These are phyloP conservation scores for Ceratoteleas bidentatus DNA, from an alignment of 1,140 invertebrate genomes.

Conservation along the genomic window DNA sequence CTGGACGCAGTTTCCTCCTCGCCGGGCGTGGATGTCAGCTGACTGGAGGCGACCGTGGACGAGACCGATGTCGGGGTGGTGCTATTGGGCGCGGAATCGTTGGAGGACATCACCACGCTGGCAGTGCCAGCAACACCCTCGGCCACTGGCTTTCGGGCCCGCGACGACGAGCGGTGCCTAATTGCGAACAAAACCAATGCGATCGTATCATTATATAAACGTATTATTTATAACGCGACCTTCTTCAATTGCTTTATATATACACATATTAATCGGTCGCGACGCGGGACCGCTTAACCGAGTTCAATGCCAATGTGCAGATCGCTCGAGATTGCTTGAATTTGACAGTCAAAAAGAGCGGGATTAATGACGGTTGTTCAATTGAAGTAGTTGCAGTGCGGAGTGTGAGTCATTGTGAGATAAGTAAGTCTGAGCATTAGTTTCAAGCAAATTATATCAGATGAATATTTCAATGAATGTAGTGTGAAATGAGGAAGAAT, in stretches of 20 bases:
- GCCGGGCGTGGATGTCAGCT: constrained; percentile 70
- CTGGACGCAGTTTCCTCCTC: constrained; percentile 75
- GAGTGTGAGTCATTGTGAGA: too few relatives aligned
- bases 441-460: too few relatives aligned
- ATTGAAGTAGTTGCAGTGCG: too few relatives aligned
- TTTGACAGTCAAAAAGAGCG: too few relatives aligned
- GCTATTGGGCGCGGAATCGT: constrained; percentile 74
- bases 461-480: too few relatives aligned
- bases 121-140: constrained; percentile 73
- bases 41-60: constrained; percentile 70
- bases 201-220: constrained; percentile 44
- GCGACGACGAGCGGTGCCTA: constrained; percentile 84
- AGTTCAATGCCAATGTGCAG: constrained; percentile 29
- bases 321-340: too few relatives aligned
- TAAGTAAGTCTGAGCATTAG: too few relatives aligned
- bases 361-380: too few relatives aligned
- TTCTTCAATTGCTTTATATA: constrained; percentile 53
- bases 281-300: constrained; percentile 15
- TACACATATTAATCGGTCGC: constrained; percentile 40
- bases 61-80: constrained; percentile 73
- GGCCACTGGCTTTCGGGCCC: constrained; percentile 81
- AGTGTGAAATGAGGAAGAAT: too few relatives aligned
- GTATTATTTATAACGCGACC: constrained; percentile 61
- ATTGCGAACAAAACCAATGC: constrained; percentile 46
- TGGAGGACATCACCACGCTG: constrained; percentile 75